A percentile compares a stretch with the other conserved stretches of the same genome.
Conservation (phyloP, 92 coral and sea anemone species). For the Bergia puertoricense region DNA sequence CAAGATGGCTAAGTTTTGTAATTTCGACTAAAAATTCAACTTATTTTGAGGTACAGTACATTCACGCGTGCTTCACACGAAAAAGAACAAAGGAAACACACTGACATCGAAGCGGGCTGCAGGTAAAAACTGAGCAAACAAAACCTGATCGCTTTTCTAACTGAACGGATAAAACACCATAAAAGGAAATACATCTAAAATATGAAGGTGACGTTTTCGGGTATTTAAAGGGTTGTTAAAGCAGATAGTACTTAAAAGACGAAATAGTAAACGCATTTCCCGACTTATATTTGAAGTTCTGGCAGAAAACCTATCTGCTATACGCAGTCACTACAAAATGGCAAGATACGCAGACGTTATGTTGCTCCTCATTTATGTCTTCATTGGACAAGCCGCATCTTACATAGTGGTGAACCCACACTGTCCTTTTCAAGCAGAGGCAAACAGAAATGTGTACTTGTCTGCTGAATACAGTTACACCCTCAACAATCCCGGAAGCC, state of each 20-base stretch:
- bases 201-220: not conserved
- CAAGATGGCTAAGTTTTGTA: not conserved
- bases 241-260: not conserved
- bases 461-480: conserved; percentile 1
- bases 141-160: not conserved
- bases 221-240: not conserved
- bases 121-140: not conserved
- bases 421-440: conserved; percentile 6
- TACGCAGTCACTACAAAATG: not conserved
- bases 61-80: not conserved
- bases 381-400: not conserved
- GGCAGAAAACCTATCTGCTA: not conserved
- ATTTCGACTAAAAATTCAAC: no score
- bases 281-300: not conserved
- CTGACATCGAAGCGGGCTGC: not conserved
- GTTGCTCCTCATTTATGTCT: not conserved
- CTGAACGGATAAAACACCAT: not conserved
- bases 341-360: not conserved
- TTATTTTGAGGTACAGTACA: not conserved
- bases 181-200: not conserved
- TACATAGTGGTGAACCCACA: not conserved
- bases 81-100: no score
- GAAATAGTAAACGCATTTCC: not conserved
- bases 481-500: conserved; percentile 14
- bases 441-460: not conserved